Evolutionary conservation across 2,113 vertebrate species (phyloP).

Genomic region (Neogobius melanostomus): DNA sequence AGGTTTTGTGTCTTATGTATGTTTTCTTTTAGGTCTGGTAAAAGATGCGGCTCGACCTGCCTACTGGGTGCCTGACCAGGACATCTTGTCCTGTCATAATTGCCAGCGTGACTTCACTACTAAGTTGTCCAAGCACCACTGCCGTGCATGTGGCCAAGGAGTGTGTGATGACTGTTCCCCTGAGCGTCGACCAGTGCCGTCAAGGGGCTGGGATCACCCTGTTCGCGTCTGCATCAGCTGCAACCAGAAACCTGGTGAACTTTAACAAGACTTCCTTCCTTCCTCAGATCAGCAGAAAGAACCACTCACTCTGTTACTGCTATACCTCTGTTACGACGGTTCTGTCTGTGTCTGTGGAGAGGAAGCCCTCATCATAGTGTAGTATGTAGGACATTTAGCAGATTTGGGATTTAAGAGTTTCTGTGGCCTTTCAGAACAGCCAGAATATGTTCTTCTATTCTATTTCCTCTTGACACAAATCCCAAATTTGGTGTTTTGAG

Average conservation of each 20-base stretch:
- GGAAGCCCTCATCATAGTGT: conserved; percentile 44
- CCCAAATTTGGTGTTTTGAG: conserved; percentile 52
- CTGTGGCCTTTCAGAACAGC: conserved; percentile 70
- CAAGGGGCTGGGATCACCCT: conserved; percentile 97
- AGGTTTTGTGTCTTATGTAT: background rate
- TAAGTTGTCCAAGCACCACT: conserved; percentile 98
- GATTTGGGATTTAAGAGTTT: conserved; percentile 57
- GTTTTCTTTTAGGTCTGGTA: conserved; percentile 81
- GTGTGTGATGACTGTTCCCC: conserved; percentile 95
- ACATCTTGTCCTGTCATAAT: conserved; percentile 90
- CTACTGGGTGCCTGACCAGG: conserved; percentile 98
- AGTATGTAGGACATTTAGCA: conserved; percentile 44
- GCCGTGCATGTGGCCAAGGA: conserved; percentile 96
- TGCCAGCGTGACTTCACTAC: conserved; percentile 93
- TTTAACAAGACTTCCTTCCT: conserved; percentile 81
- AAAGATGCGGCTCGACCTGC: conserved; percentile 96
- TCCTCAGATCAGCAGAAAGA: conserved; percentile 50
- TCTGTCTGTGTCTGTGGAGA: conserved; percentile 56
- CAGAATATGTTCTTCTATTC: conserved; percentile 63
- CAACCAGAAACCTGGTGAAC: conserved; percentile 95
- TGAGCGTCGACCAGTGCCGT: conserved; percentile 89
- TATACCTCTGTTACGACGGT: conserved; percentile 60
- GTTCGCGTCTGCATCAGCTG: conserved; percentile 93
- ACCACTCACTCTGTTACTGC: conserved; percentile 54
- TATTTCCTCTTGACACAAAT: conserved; percentile 52